A percentile compares a stretch with the other conserved stretches of the same genome.
Conservation (phyloP, 1,140 invertebrate genomes). For the Drusus annulatus region DNA sequence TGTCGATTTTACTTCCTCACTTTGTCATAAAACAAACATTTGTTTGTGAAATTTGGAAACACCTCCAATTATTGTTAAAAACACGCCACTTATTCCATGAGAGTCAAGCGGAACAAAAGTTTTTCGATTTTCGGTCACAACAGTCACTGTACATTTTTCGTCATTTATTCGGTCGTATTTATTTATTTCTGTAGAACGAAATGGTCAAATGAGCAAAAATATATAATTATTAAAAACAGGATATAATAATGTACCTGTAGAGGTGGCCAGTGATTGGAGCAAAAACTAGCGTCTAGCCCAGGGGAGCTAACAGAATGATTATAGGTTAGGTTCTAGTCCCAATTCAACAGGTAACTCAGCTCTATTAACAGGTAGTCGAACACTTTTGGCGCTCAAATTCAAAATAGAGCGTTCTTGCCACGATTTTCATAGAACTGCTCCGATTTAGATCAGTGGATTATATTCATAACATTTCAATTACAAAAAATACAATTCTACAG, state of each 20-base stretch:
- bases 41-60: slow-evolving; percentile 58
- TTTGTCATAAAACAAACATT: slow-evolving; percentile 39
- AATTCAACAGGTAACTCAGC: neutral
- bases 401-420: neutral
- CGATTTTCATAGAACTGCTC: too few relatives aligned
- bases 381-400: slow-evolving; percentile 25
- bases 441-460: too few relatives aligned
- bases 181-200: neutral
- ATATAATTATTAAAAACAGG: neutral
- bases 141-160: slow-evolving; percentile 13
- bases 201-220: slow-evolving; percentile 4
- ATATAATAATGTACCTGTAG: neutral
- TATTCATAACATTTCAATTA: too few relatives aligned
- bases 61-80: slow-evolving; percentile 5
- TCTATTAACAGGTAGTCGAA: slow-evolving; percentile 8
- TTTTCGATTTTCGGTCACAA: slow-evolving; percentile 10
- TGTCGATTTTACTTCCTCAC: slow-evolving; percentile 30
- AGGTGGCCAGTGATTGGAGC: neutral
- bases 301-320: neutral
- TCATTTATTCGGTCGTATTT: slow-evolving; percentile 30
- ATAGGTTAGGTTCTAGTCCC: neutral
- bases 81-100: slow-evolving; percentile 29
- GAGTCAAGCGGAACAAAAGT: slow-evolving; percentile 10
- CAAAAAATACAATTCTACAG: too few relatives aligned
- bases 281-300: slow-evolving; percentile 28